Base-by-base conservation (phyloP, 30 jellyfish, hydroid and myxozoan genomes). In the Clytia hemisphaerica region DNA sequence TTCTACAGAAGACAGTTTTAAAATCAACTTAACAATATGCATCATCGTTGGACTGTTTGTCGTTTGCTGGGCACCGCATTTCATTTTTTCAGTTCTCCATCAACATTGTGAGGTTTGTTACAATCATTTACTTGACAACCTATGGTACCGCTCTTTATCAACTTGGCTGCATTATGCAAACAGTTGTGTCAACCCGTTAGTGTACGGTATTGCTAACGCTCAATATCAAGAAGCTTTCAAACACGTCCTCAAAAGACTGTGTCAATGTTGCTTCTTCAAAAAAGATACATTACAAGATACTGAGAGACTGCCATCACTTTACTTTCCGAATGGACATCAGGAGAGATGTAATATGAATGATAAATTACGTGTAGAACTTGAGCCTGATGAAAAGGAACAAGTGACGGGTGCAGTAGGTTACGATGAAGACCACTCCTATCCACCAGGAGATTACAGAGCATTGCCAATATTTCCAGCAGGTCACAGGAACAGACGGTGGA, bases 211-310 rank as follows among this genome's bases (percentile, higher is more conserved):
- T 28, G 93, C 77, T 64, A 88, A 88, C 36, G 93, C 97, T 9
- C 88, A 80, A 24, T 88, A 88, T 80, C 80, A 80, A 51, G 97
- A 88, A 6, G 97, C 94, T 4, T 88, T 88, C 78, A 88, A 80
- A 58, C 32, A 45, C 40, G 94, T 80, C 24, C 48, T 88, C 35
- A 59, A 70, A 64, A 63, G 58, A 60, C n/a, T 79, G 21, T 88
- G 88, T 81, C 36, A 65, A 21, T 49, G 81, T 46, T 45, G 76
- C 47, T 47, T 69, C 12, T 57, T 57, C 30, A 57, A 57, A 57
- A 21, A 10, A 4, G 19, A 57, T 9, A n/a, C 37, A 21, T 9
- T 22, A 2, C 26, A 57, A 21, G 30, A 21, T 57, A 45, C 25
- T 22, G 30, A 51, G 28, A 2, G 26, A 57, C 37, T 22, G 44